Base-by-base conservation (phyloP, 2,113 vertebrate genomes). In the Amblyornis subalaris region DNA sequence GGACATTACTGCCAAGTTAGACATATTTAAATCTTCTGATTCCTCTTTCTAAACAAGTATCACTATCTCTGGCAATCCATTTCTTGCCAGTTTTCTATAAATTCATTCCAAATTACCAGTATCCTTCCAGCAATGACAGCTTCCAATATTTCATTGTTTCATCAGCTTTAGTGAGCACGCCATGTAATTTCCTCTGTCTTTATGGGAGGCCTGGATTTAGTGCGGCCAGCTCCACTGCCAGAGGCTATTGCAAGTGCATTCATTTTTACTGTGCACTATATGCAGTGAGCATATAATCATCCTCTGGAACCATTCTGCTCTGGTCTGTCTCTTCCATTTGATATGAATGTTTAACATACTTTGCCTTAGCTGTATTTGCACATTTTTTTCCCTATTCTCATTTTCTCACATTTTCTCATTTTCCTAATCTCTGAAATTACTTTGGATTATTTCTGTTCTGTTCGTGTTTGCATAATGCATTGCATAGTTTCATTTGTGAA, bases 11-110 rank as follows among this genome's bases (percentile, higher is more conserved):
- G 88, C 47, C 85, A 94, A 94, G 48, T 93, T 74, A 74, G 14
- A 53, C 36, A 33, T 64, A 93, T 71, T 88, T 94, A 80, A 94
- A 88, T 74, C 55, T 94, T 94, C 75, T 66, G 21, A 90, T 77
- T 67, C n/a, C 65, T 91, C 70, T 62, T 92, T 85, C 44, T 83
- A 83, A 94, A 91, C 26, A 62, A 85, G 7, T 48, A 42, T 88
- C 21, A 84, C 48, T 76, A 73, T 65, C 89, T 77, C 75, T 13
- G 9, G 78, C 71, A 88, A 77, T n/a, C 51, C 7, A 48, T 12
- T 88, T 83, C 92, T 90, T 83, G 86, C 70, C 90, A 91, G 42
- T 90, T 93, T 77, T 85, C 85, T 85, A 83, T 48, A 94, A 91
- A 95, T 77, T 70, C 60, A 57, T 69, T 83, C 71, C 51, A 94